These are phyloP conservation scores for Ostrea edulis DNA, from an alignment of 1,140 invertebrate genomes.

Conservation along the genomic window DNA sequence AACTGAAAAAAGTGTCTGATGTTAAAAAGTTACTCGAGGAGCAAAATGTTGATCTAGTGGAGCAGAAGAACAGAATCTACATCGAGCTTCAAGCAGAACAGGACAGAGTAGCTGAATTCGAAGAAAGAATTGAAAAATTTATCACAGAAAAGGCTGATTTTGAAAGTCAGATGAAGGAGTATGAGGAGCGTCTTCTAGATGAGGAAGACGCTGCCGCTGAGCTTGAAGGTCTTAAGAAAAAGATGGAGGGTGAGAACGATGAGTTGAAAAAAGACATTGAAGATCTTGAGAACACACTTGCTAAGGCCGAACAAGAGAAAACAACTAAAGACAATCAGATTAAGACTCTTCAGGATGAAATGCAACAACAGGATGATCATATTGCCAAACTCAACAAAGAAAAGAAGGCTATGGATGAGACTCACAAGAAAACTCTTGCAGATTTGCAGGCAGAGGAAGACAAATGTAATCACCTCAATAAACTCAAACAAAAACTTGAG, in stretches of 20 bases:
- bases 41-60: slow-evolving; percentile 89
- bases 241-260: slow-evolving; percentile 94
- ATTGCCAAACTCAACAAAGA: slow-evolving; percentile 99
- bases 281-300: slow-evolving; percentile 93
- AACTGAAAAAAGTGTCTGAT: slow-evolving; percentile 95
- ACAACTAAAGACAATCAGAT: slow-evolving; percentile 99
- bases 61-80: slow-evolving; percentile 94
- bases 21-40: slow-evolving; percentile 96
- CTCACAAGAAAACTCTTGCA: slow-evolving; percentile 96
- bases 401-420: slow-evolving; percentile 97
- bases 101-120: slow-evolving; percentile 86
- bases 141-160: slow-evolving; percentile 97
- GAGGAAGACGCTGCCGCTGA: slow-evolving; percentile 97
- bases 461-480: slow-evolving; percentile 99
- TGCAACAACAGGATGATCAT: slow-evolving; percentile 99
- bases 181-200: slow-evolving; percentile 95
- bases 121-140: slow-evolving; percentile 95
- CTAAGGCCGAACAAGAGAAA: slow-evolving; percentile 95
- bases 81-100: slow-evolving; percentile 87
- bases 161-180: slow-evolving; percentile 97
- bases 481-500: slow-evolving; percentile 98
- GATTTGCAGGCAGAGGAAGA: slow-evolving; percentile 98
- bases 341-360: slow-evolving; percentile 95
- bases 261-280: slow-evolving; percentile 98
- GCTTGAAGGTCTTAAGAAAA: slow-evolving; percentile 95